These are phyloP conservation scores for Aphidius ervi DNA, from an alignment of 1,140 invertebrate species.

Conservation along the genomic window DNA sequence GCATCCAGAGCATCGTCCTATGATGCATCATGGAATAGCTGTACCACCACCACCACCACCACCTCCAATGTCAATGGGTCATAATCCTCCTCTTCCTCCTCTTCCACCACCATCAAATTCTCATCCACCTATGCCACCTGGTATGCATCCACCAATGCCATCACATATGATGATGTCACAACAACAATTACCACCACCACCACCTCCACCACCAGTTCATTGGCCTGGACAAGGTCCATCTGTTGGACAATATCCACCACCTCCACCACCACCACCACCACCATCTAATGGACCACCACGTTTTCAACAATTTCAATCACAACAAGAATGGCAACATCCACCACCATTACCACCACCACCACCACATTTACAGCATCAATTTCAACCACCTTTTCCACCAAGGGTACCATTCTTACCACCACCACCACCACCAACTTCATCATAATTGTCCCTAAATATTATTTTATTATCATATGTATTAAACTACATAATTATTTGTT, in stretches of 20 bases:
- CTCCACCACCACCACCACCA: constrained; percentile 30
- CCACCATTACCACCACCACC: constrained; percentile 54
- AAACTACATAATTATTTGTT: no score
- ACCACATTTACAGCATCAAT: constrained; percentile 42
- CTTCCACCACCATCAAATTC: constrained; percentile 56
- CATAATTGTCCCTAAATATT: no score
- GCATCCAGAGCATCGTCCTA: constrained; percentile 53
- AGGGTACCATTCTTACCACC: constrained; percentile 51
- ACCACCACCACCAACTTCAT: constrained; percentile 51
- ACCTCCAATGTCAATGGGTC: constrained; percentile 57
- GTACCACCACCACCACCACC: constrained; percentile 54
- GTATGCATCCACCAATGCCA: constrained; percentile 39
- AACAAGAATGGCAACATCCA: constrained; percentile 48
- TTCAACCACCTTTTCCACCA: constrained; percentile 56
- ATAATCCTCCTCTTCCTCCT: constrained; percentile 58
- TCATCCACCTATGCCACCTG: constrained; percentile 46
- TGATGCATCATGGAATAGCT: constrained; percentile 52
- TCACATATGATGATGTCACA: constrained; percentile 36
- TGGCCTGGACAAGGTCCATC: constrained; percentile 34
- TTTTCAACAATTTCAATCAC: constrained; percentile 39
- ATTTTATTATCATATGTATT: no score
- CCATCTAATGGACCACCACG: constrained; percentile 26
- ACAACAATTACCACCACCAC: constrained; percentile 36
- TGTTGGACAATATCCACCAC: constrained; percentile 47
- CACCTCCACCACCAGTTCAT: constrained; percentile 37